phyloP scores from a whole-genome alignment of 2,888 invertebrate species.

The Synanthedon myopaeformis region DNA sequence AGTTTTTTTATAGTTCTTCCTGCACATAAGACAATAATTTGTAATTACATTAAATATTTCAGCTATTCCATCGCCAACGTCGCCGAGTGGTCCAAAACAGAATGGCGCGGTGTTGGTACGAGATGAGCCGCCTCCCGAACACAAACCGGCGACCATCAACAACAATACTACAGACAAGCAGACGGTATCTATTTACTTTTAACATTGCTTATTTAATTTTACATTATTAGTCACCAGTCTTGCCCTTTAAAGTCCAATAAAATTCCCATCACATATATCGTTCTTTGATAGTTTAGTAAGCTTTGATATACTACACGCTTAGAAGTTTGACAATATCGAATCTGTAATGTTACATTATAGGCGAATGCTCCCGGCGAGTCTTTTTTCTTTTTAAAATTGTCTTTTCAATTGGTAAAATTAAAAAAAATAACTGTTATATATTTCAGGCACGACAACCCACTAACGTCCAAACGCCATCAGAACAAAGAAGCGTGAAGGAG shows the following conservation, averaged over 20 bases:
- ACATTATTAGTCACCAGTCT: too few species aligned
- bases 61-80: constrained; percentile 23
- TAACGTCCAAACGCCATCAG: constrained; percentile 42
- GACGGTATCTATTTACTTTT: not conserved
- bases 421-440: not conserved
- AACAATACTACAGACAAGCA: constrained; percentile 48
- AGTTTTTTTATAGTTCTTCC: too few species aligned
- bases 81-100: constrained; percentile 29
- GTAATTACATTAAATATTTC: constrained; percentile 5
- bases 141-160: constrained; percentile 26
- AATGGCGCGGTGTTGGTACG: constrained; percentile 33
- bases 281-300: too few species aligned
- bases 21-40: too few species aligned
- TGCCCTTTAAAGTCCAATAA: too few species aligned
- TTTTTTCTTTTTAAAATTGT: too few species aligned
- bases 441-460: constrained; percentile 44
- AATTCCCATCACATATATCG: too few species aligned
- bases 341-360: too few species aligned
- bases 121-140: constrained; percentile 14
- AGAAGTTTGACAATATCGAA: too few species aligned
- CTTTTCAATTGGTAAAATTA: too few species aligned
- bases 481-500: constrained; percentile 53
- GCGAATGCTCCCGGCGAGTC: too few species aligned
- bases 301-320: too few species aligned
- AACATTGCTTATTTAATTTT: not conserved